These are phyloP conservation scores for Lymantria monacha DNA, from an alignment of 2,888 invertebrate species.

Conservation along the genomic window DNA sequence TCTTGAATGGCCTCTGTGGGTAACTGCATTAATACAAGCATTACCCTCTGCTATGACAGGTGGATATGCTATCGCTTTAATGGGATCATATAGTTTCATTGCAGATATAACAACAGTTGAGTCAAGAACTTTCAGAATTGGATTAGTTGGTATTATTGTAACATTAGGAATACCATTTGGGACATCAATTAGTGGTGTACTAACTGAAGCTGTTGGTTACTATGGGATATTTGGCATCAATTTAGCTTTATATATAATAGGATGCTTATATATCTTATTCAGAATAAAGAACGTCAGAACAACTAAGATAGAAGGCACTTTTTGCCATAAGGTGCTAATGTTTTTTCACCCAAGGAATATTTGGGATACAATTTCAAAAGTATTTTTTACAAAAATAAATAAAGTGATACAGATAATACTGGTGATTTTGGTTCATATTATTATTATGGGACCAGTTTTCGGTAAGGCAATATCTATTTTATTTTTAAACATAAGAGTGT, in stretches of 20 bases:
- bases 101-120: constrained; percentile 82
- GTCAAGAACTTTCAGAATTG: constrained; percentile 83
- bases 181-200: constrained; percentile 74
- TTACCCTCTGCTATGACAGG: constrained; percentile 82
- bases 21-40: constrained; percentile 77
- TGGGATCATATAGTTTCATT: constrained; percentile 83
- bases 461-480: constrained; percentile 48
- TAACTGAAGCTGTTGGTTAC: constrained; percentile 69
- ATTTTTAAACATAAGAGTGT: neutral
- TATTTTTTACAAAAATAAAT: constrained; percentile 50
- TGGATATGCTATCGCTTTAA: constrained; percentile 78
- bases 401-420: constrained; percentile 54
- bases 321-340: constrained; percentile 40
- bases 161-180: constrained; percentile 77
- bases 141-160: constrained; percentile 79
- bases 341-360: constrained; percentile 66
- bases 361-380: constrained; percentile 66
- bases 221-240: constrained; percentile 68
- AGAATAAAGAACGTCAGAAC: constrained; percentile 62
- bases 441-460: constrained; percentile 67
- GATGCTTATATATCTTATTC: constrained; percentile 58
- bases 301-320: constrained; percentile 48
- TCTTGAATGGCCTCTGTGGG: constrained; percentile 79
- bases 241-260: constrained; percentile 53
- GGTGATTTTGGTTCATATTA: constrained; percentile 64